Evolutionary conservation across 2,888 invertebrate species (phyloP).

Genomic region (Schizotus pectinicornis): DNA sequence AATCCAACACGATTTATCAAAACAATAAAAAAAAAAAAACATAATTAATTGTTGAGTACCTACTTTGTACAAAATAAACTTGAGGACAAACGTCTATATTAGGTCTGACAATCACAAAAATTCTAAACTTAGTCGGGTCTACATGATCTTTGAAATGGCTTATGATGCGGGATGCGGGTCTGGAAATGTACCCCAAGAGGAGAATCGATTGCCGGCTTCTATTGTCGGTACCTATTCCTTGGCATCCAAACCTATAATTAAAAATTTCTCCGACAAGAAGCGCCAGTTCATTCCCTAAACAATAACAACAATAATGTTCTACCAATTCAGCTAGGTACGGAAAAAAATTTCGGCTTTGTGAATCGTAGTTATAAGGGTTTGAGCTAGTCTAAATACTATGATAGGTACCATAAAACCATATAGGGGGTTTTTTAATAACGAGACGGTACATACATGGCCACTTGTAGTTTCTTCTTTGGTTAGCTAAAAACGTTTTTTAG

Average conservation of each 20-base stretch:
- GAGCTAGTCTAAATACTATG: conserved; percentile 61
- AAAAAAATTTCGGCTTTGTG: conserved; percentile 58
- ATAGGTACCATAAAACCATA: conserved; percentile 17
- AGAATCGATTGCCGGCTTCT: conserved; percentile 68
- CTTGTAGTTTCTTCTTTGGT: conserved; percentile 61
- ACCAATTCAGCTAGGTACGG: conserved; percentile 63
- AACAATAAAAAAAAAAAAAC: conserved; percentile 3
- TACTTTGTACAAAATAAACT: conserved; percentile 53
- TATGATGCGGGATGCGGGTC: conserved; percentile 57
- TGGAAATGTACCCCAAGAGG: conserved; percentile 66
- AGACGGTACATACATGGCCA: conserved; percentile 69
- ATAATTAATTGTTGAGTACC: conserved; percentile 7
- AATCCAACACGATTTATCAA: conserved; percentile 57
- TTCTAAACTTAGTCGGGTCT: conserved; percentile 67
- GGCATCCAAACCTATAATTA: conserved; percentile 58
- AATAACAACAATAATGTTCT: conserved; percentile 68
- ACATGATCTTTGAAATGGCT: conserved; percentile 66
- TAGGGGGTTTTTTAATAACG: no score
- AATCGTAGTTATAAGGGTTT: conserved; percentile 66
- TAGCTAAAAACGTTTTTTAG: conserved; percentile 60
- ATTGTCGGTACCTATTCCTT: conserved; percentile 63
- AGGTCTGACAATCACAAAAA: conserved; percentile 63
- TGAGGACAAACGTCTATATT: conserved; percentile 61
- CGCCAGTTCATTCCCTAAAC: conserved; percentile 62
- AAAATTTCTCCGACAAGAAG: conserved; percentile 67